Conservation (phyloP, 2,888 invertebrate species). For the Cerceris rybyensis region DNA sequence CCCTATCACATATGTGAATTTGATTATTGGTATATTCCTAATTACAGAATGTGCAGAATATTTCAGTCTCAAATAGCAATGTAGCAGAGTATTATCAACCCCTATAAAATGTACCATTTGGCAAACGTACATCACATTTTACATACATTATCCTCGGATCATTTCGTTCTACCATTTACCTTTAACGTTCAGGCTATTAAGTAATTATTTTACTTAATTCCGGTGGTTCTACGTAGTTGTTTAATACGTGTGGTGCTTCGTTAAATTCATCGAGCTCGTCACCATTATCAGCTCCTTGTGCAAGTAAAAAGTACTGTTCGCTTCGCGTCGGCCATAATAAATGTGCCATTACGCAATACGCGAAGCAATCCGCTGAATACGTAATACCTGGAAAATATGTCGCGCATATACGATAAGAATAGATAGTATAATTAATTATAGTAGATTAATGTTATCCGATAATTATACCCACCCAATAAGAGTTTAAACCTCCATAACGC, state of each 20-base stretch:
- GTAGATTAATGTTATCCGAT: neutral
- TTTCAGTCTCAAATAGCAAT: slow-evolving; percentile 79
- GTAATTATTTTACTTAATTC: slow-evolving; percentile 80
- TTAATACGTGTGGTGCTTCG: slow-evolving; percentile 93
- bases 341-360: slow-evolving; percentile 97
- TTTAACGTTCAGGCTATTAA: slow-evolving; percentile 61
- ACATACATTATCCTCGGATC: slow-evolving; percentile 35
- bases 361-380: slow-evolving; percentile 97
- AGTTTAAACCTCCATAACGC: slow-evolving; percentile 98
- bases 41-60: slow-evolving; percentile 70
- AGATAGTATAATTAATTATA: neutral
- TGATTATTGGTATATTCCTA: slow-evolving; percentile 56
- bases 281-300: slow-evolving; percentile 83
- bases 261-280: slow-evolving; percentile 96
- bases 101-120: slow-evolving; percentile 70
- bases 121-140: slow-evolving; percentile 77
- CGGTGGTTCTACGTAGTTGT: slow-evolving; percentile 82
- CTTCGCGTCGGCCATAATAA: slow-evolving; percentile 97
- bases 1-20: slow-evolving; percentile 62
- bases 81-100: slow-evolving; percentile 69
- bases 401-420: neutral
- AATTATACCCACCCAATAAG: slow-evolving; percentile 88
- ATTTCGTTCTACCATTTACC: slow-evolving; percentile 34
- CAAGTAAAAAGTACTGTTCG: slow-evolving; percentile 94
- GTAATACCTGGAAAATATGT: slow-evolving; percentile 89